Base-by-base conservation (phyloP, 1,140 invertebrate genomes). In the Triops longicaudatus region DNA sequence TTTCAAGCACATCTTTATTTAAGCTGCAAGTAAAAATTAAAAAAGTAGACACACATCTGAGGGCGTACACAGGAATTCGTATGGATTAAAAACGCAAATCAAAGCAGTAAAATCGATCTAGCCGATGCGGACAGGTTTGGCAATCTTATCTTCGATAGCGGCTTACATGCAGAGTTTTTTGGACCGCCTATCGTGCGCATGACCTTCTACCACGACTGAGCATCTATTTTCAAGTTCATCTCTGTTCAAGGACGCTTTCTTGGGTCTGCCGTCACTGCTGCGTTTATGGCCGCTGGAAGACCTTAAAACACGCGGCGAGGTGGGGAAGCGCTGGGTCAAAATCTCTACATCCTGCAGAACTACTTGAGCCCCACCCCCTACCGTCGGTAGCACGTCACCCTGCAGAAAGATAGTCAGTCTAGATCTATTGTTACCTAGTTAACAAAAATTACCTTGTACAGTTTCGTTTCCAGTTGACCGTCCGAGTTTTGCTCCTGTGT, bases 271-370 rank as follows among this genome's bases (percentile, higher is more conserved):
- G 17, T 77, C 76, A 10, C 76, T 73, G n/a, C 41, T 26, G 17
- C 76, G 71, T 43, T 77, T 73, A n/a, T 12, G 28, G 27, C 63
- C 31, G 22, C 50, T 63, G 3, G 50, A 63, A 5, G 50, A 63
- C 6, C 50, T 9, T 22, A 63, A 63, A 22, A n/a, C 17, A 63
- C 50, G 50, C 50, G 50, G 50, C 10, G 50, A 63, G 27, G 84
- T 88, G 4, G 95, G 95, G 0, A 93, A 95, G 79, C 88, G 87
- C 83, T 98, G 95, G 80, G 91, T 92, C 6, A 98, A 83, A 79
- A 90, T 91, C 85, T 98, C 97, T 1, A 99, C 92, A 84, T 98
- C 97, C 80, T 94, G 93, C 81, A 98, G 98, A 28, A 98, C 90
- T 0, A 99, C 76, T 82, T 98, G 94, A 1, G 94, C 92, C 0